Percentiles rank a stretch among this genome's conserved stretches.
Evolutionary conservation across 2,888 invertebrate species (phyloP).

Genomic region (Sthenelais limicola): DNA sequence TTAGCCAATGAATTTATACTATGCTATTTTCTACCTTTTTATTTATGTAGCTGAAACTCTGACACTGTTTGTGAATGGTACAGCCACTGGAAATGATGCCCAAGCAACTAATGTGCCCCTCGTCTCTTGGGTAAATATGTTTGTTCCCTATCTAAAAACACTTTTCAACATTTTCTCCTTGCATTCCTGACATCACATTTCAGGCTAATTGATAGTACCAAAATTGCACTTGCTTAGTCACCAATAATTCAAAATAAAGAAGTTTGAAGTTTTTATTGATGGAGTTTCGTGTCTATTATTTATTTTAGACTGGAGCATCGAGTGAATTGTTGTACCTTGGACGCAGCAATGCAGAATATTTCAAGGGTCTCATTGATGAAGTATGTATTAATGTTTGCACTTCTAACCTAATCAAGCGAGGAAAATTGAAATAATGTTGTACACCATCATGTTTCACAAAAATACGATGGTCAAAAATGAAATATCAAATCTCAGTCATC

Average conservation of each 20-base stretch:
- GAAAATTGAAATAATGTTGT: too few relatives aligned
- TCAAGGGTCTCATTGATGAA: constrained; percentile 46
- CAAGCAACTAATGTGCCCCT: constrained; percentile 5
- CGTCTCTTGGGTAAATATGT: constrained; percentile 12
- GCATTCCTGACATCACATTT: too few relatives aligned
- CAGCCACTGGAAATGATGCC: constrained; percentile 36
- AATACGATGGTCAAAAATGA: too few relatives aligned
- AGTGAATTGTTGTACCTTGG: constrained; percentile 40
- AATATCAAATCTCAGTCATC: too few relatives aligned
- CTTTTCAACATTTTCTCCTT: too few relatives aligned
- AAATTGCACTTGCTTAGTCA: too few relatives aligned
- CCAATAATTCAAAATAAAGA: too few relatives aligned
- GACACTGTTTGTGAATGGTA: constrained; percentile 43
- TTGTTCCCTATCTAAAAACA: background rate
- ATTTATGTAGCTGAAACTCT: constrained; percentile 41
- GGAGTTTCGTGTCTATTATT: background rate
- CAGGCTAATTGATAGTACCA: too few relatives aligned
- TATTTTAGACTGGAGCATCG: background rate
- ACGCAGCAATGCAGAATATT: constrained; percentile 33
- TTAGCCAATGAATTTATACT: too few relatives aligned
- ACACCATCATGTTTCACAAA: too few relatives aligned
- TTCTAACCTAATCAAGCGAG: background rate
- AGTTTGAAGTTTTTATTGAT: background rate
- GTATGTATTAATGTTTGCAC: constrained; percentile 24
- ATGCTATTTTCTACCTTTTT: background rate